A percentile compares a stretch with the other conserved stretches of the same genome.
These are phyloP conservation scores for Ichneumoninae sp. DNA, from an alignment of 2,888 invertebrate genomes.

Conservation along the genomic window DNA sequence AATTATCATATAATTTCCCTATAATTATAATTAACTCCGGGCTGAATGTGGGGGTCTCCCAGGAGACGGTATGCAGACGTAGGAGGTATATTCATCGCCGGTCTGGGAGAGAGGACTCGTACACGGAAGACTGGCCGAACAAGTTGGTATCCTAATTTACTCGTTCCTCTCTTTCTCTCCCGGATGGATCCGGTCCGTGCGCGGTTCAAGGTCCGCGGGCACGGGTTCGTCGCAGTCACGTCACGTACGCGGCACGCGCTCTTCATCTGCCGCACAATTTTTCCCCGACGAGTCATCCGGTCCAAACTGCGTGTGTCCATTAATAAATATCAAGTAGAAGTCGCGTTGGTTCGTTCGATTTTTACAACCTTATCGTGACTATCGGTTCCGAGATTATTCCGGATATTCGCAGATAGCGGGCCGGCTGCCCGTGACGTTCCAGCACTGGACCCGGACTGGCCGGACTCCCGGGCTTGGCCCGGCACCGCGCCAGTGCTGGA, in stretches of 20 bases:
- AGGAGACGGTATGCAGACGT: constrained; percentile 12
- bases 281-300: constrained; percentile 40
- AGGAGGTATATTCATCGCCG: background rate
- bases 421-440: too few species aligned
- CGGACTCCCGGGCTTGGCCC: too few species aligned
- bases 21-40: constrained; percentile 64
- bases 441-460: too few species aligned
- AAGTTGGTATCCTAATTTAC: constrained; percentile 68
- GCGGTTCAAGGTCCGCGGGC: constrained; percentile 64
- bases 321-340: background rate
- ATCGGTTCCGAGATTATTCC: background rate
- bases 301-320: background rate
- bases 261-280: constrained; percentile 60
- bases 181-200: constrained; percentile 61
- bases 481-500: too few species aligned
- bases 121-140: constrained; percentile 60
- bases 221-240: constrained; percentile 60
- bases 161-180: constrained; percentile 57
- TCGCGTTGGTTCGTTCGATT: constrained; percentile 41
- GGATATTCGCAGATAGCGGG: too few species aligned
- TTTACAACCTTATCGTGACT: constrained; percentile 44
- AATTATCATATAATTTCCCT: constrained; percentile 67
- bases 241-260: constrained; percentile 68
- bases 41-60: constrained; percentile 42
- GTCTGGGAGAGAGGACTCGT: constrained; percentile 33